phyloP scores from a whole-genome alignment of 2,113 vertebrate genomes.

The Bothrops jararaca region DNA sequence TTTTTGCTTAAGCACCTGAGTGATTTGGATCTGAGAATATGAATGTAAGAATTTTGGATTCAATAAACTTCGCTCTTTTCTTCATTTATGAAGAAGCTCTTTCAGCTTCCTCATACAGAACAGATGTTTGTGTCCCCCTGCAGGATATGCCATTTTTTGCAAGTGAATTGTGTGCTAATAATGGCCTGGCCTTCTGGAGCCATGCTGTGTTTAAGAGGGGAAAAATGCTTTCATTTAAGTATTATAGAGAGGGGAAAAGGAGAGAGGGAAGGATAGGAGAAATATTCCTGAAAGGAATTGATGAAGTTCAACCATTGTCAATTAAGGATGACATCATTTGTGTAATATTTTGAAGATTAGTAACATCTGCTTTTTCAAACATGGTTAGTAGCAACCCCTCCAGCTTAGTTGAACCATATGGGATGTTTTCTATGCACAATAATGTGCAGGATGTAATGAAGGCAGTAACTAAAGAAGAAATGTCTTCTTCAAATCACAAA shows the following conservation, averaged over 20 bases:
- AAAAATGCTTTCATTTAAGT: constrained; percentile 9
- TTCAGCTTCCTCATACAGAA: constrained; percentile 16
- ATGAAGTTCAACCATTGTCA: constrained; percentile 57
- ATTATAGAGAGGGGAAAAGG: not conserved
- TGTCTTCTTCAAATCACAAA: constrained; percentile 25
- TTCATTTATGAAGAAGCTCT: constrained; percentile 17
- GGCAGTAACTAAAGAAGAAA: constrained; percentile 30
- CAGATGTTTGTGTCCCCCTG: not conserved
- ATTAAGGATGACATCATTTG: constrained; percentile 64
- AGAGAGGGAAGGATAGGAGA: not conserved
- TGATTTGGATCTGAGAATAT: not conserved
- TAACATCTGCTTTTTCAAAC: constrained; percentile 74
- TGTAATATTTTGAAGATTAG: constrained; percentile 67
- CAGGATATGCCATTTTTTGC: constrained; percentile 23
- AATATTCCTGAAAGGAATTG: constrained; percentile 42
- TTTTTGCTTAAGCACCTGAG: not conserved
- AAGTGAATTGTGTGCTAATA: not conserved
- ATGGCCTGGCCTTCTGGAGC: constrained; percentile 10
- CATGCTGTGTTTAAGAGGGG: not conserved
- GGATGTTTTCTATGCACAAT: constrained; percentile 47
- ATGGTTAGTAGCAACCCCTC: constrained; percentile 64
- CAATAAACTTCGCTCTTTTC: not conserved
- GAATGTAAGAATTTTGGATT: not conserved
- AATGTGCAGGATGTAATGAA: constrained; percentile 23
- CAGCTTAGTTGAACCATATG: constrained; percentile 66